Evolutionary conservation across 2,888 invertebrate genomes (phyloP).

Genomic region (Drosophila histrio): DNA sequence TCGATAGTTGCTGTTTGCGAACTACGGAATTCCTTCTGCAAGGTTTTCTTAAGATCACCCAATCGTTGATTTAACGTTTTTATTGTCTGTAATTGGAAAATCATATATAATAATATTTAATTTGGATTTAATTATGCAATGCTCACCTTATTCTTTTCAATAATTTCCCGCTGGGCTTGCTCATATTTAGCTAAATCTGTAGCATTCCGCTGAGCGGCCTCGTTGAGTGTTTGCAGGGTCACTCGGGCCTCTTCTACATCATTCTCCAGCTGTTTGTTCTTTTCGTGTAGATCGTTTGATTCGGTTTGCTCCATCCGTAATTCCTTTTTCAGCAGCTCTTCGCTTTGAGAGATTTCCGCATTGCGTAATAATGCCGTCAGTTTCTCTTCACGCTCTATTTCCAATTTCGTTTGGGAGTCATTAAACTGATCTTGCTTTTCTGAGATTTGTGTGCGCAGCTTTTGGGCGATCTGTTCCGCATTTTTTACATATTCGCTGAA

Average conservation of each 20-base stretch:
- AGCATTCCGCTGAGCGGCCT: conserved; percentile 64
- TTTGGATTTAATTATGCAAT: conserved; percentile 57
- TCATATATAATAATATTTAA: too few species aligned
- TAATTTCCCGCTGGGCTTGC: conserved; percentile 85
- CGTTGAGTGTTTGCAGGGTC: conserved; percentile 68
- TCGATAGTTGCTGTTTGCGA: conserved; percentile 64
- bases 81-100: conserved; percentile 87
- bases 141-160: conserved; percentile 87
- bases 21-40: conserved; percentile 91
- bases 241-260: conserved; percentile 84
- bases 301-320: conserved; percentile 89
- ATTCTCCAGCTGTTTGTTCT: conserved; percentile 85
- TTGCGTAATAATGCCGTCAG: conserved; percentile 90
- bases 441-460: conserved; percentile 74
- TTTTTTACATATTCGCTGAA: conserved; percentile 82
- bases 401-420: conserved; percentile 72
- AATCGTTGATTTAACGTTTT: conserved; percentile 94
- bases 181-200: conserved; percentile 75
- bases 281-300: conserved; percentile 85
- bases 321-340: conserved; percentile 90
- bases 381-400: conserved; percentile 89
- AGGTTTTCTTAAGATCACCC: conserved; percentile 95
- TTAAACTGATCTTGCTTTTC: conserved; percentile 78
- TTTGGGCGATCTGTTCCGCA: conserved; percentile 80
- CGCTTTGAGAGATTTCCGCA: conserved; percentile 92